Conservation (phyloP, 2,113 vertebrate genomes). For the human (Homo sapiens) region DNA sequence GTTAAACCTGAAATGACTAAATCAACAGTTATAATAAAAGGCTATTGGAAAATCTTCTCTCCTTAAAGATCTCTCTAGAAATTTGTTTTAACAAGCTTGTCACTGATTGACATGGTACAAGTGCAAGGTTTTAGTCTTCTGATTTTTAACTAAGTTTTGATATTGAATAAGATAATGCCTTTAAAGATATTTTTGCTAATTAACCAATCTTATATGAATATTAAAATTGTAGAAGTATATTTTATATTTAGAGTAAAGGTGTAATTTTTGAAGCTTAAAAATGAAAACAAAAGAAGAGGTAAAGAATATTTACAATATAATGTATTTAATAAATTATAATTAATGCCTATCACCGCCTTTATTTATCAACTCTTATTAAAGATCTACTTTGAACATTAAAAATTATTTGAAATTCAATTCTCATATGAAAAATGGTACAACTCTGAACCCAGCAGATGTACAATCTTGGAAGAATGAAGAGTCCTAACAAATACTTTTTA, state of each 20-base stretch:
- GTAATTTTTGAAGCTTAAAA: neutral
- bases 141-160: neutral
- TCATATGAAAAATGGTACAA: neutral
- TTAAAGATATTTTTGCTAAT: neutral
- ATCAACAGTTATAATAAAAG: neutral
- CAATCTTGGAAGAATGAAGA: neutral
- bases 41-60: neutral
- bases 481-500: neutral
- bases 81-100: neutral
- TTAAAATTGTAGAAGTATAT: neutral
- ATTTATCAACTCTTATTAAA: neutral
- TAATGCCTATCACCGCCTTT: neutral
- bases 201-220: neutral
- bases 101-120: neutral
- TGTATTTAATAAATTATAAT: neutral
- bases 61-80: neutral
- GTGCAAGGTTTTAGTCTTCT: neutral
- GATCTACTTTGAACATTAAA: neutral
- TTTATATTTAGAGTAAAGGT: neutral
- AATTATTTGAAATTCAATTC: neutral
- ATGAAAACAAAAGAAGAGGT: neutral
- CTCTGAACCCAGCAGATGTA: neutral
- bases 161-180: neutral
- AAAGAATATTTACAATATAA: neutral
- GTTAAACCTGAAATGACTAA: constrained; percentile 4